These are phyloP conservation scores for cattle (Bos taurus) DNA, from an alignment of 2,113 vertebrate species.

Conservation along the genomic window ARS-UCD2.0 NC_037335.1:43609001-43609500, in stretches of 20 bases:
- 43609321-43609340: not conserved
- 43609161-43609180: not conserved
- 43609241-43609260: not conserved
- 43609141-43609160: not conserved
- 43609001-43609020: not conserved
- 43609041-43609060: not conserved
- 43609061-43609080: not conserved
- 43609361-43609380: not conserved
- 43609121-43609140: not conserved
- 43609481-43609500: not conserved
- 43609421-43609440: not conserved
- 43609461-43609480: not conserved
- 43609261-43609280: not conserved
- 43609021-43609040: not conserved
- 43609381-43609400: not conserved
- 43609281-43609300: not conserved
- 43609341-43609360: not conserved
- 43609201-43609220: not conserved
- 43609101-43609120: fast-evolving
- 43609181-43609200: not conserved
- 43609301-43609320: not conserved
- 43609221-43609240: not conserved
- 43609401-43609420: not conserved
- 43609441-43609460: not conserved
- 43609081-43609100: not conserved